Evolutionary conservation across 1,140 invertebrate genomes (phyloP).

Genomic region (Uloborus diversus): DNA sequence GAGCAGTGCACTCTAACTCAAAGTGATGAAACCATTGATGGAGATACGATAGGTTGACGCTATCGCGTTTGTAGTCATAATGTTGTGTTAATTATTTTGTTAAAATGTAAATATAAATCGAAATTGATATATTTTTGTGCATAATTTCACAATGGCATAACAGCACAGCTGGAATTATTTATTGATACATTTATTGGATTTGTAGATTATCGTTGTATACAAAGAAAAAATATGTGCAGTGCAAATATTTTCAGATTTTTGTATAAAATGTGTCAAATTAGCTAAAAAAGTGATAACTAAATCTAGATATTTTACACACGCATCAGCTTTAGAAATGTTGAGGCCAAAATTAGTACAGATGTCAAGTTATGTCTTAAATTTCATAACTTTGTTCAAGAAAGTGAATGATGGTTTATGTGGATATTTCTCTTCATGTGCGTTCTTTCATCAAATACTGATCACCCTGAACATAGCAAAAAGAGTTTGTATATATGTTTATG

Average conservation of each 20-base stretch:
- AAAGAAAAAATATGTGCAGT: not conserved
- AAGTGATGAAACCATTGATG: slow-evolving; percentile 22
- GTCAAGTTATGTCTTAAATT: too few relatives aligned
- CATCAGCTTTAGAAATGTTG: too few relatives aligned
- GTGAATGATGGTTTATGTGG: too few relatives aligned
- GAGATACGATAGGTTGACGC: slow-evolving; percentile 18
- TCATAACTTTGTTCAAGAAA: too few relatives aligned
- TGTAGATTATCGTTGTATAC: not conserved
- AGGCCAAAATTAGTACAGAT: too few relatives aligned
- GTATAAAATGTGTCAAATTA: too few relatives aligned
- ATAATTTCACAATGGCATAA: slow-evolving; percentile 32
- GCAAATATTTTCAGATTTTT: not conserved
- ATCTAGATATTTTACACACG: too few relatives aligned
- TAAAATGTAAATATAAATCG: slow-evolving; percentile 29
- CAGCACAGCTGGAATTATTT: slow-evolving; percentile 32
- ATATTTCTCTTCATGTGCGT: too few relatives aligned
- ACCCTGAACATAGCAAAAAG: too few relatives aligned
- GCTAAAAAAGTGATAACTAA: too few relatives aligned
- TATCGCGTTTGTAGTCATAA: slow-evolving; percentile 32
- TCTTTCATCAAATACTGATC: too few relatives aligned
- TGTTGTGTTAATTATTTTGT: slow-evolving; percentile 36
- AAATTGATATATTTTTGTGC: slow-evolving; percentile 36
- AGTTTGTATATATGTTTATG: slow-evolving; percentile 38
- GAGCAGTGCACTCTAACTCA: too few relatives aligned
- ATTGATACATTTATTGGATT: slow-evolving; percentile 17